Base-by-base conservation (phyloP, 1,140 invertebrate genomes). In the Bombus pascuorum region DNA sequence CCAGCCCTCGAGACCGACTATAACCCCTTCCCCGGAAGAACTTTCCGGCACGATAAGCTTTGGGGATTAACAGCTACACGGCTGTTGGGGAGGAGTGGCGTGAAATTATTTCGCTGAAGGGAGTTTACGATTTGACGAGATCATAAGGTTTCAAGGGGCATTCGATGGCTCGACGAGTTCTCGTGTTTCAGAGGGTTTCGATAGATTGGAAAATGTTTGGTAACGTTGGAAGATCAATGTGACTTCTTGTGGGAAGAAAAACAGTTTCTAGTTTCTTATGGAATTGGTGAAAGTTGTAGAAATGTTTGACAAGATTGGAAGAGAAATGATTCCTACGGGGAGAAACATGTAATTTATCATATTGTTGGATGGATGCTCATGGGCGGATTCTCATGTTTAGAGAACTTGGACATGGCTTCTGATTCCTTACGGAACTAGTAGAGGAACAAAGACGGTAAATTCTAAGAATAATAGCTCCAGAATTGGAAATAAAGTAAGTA, bases 41-140 rank as follows among this genome's bases (percentile, higher is more conserved):
- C 62, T 83, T 83, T 70, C 73, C 44, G 34, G 62, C 62, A 53
- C 25, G 65, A 39, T 84, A 78, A 84, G 39, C 75, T n/a, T 3
- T 2, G 37, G 83, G 47, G 76, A 65, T 79, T 65, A 83, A 15
- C 53, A 53, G 44, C 22, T 18, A 74, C 32, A 15, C 12, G 34
- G 65, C 37, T 59, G 70, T 66, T 74, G 65, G n/a, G n/a, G 8
- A 47, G 2, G 44, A 62, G 22, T 32, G 37, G 47, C 53, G 28
- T 42, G 74, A 59, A 78, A 78, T 78, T 66, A 59, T 84, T 57
- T 28, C n/a, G 34, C 25, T 25, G n/a, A 22, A 39, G 65, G 62
- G 13, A 39, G 53, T 62, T 62, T 57, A 57, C 12, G 62, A 68
- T 68, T 68, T 47, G 15, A 37, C 13, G 39, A 44, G 47, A 74